Percentiles rank a stretch among this genome's conserved stretches.
Evolutionary conservation across 2,113 vertebrate species (phyloP).

Genomic region (Elachura formosa): DNA sequence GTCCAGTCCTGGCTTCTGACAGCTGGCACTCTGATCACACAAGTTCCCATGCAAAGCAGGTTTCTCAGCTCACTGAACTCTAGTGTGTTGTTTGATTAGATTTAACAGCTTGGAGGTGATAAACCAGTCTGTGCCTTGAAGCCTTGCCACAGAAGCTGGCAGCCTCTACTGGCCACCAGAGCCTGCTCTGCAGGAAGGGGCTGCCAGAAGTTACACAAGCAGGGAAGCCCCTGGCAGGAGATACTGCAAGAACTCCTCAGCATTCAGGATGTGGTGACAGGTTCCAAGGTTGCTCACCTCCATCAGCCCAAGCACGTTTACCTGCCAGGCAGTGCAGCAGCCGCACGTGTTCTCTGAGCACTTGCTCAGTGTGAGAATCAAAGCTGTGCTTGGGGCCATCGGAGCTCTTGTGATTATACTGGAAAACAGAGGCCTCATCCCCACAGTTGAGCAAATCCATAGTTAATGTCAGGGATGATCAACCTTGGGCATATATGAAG

Average conservation of each 20-base stretch:
- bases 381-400: neutral
- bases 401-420: neutral
- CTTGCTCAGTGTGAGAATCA: neutral
- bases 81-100: neutral
- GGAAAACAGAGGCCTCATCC: neutral
- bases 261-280: neutral
- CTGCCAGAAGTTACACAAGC: neutral
- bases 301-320: fast-evolving
- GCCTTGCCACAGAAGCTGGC: neutral
- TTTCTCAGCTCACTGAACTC: neutral
- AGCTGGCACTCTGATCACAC: neutral
- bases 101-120: neutral
- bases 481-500: neutral
- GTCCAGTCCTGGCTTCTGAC: neutral
- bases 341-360: neutral
- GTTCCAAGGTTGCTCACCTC: neutral
- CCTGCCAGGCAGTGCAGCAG: neutral
- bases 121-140: neutral
- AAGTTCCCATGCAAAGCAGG: neutral
- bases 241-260: neutral
- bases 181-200: neutral
- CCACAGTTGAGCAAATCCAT: neutral
- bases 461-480: neutral
- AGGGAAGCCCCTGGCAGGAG: neutral
- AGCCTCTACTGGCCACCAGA: neutral